Evolutionary conservation across 2,797 vertebrate species (phyloP), one percentile per base, ranked within the genome.

Genomic region (Mormyrops attenuatus): DNA sequence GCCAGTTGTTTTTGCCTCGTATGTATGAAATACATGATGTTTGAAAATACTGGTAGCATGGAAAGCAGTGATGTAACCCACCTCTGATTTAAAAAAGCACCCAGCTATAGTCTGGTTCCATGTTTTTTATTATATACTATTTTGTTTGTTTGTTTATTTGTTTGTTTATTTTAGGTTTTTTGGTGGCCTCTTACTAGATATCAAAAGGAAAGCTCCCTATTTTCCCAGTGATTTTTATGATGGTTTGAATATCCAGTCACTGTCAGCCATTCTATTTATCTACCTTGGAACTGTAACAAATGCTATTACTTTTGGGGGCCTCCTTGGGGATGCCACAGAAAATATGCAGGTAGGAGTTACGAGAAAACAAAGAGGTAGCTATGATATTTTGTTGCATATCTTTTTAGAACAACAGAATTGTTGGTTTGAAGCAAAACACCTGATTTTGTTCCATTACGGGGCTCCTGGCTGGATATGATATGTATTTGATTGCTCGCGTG

Each of bases 241-340:
- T 0, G 98, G 94, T 88, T 92, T 99, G 92, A 97, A 98, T 92
- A 99, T 99, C 91, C 98, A 99, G 94, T 97, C 97, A 38, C 96
- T 99, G 91, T 99, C 99, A 22, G 95, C 98, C 92, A 97, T 98
- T 91, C 95, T 99, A 91, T 99, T 99, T 92, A 99, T 99, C 93
- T 99, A 99, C 94, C 93, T 99, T 95, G 99, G 97, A 92, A 99
- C 99, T 0, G 98, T 99, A 90, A 99, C 98, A 38, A 99, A 99
- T 0, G 99, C 99, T 90, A 99, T 99, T 96, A 99, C 99, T 20
- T 99, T 99, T 0, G 99, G 98, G 55, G 99, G 99, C 17, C 94
- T 99, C 92, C 96, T 99, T 53, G 99, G 99, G 5, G 99, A 99
- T 0, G 99, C 99, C 30, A 99, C 99, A 0, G 98, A 99, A 0